Evolutionary conservation across 2,797 vertebrate species (phyloP).

Genomic region (Acrocephalus scirpaceus): DNA sequence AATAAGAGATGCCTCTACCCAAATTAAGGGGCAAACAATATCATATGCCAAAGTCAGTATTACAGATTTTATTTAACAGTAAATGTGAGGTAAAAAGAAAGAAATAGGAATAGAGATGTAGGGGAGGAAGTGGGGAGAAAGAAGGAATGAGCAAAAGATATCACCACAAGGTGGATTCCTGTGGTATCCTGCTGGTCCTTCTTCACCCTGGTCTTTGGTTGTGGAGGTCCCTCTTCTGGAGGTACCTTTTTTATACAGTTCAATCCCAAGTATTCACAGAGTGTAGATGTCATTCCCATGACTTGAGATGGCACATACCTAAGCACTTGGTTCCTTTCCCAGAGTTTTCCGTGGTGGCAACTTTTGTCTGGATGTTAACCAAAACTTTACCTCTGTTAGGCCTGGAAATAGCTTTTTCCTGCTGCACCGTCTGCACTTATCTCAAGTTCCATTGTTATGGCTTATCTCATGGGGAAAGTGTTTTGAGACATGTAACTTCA

Average conservation of each 20-base stretch:
- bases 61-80: neutral
- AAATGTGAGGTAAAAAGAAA: neutral
- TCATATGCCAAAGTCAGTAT: neutral
- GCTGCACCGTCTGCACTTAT: neutral
- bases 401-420: neutral
- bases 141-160: neutral
- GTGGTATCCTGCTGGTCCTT: fast-evolving
- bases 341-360: neutral
- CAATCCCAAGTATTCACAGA: neutral
- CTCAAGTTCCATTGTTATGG: neutral
- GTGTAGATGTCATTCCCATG: neutral
- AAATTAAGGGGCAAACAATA: neutral
- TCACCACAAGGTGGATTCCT: neutral
- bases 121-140: neutral
- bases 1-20: neutral
- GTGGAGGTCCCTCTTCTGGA: neutral
- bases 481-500: neutral
- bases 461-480: neutral
- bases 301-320: neutral
- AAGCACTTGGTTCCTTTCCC: neutral
- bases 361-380: neutral
- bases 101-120: neutral
- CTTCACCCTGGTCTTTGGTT: neutral
- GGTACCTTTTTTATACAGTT: neutral
- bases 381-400: neutral